Evolutionary conservation across 2,113 vertebrate species (phyloP).

Genomic region (Tonatia bakeri): DNA sequence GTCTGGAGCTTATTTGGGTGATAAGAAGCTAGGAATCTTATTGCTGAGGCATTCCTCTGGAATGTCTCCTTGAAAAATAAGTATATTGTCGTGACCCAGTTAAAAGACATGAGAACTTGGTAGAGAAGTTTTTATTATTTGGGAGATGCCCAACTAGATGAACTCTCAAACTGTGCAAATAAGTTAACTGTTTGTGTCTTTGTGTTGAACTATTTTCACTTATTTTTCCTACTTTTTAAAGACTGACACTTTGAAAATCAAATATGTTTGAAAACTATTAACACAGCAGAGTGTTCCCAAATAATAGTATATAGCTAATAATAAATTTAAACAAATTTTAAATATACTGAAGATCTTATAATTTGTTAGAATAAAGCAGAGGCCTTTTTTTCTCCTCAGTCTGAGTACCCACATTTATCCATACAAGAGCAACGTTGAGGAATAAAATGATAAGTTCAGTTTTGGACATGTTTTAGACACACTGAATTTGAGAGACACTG

Average conservation of each 20-base stretch:
- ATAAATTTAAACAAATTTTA: background rate
- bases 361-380: background rate
- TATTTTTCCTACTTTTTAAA: conserved; percentile 17
- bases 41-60: background rate
- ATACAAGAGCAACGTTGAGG: background rate
- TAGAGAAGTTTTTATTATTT: background rate
- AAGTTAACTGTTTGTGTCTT: background rate
- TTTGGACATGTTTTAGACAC: background rate
- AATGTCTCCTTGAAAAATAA: background rate
- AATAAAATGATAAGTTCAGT: background rate
- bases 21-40: background rate
- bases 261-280: background rate
- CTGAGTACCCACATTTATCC: background rate
- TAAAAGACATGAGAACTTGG: background rate
- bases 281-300: background rate
- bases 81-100: background rate
- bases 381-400: background rate
- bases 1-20: conserved; percentile 9
- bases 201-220: background rate
- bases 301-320: background rate
- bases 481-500: background rate
- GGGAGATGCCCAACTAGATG: background rate
- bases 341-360: background rate
- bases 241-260: background rate
- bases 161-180: background rate